phyloP scores from a whole-genome alignment of 1,140 invertebrate species.

The Polypedilum vanderplanki region DNA sequence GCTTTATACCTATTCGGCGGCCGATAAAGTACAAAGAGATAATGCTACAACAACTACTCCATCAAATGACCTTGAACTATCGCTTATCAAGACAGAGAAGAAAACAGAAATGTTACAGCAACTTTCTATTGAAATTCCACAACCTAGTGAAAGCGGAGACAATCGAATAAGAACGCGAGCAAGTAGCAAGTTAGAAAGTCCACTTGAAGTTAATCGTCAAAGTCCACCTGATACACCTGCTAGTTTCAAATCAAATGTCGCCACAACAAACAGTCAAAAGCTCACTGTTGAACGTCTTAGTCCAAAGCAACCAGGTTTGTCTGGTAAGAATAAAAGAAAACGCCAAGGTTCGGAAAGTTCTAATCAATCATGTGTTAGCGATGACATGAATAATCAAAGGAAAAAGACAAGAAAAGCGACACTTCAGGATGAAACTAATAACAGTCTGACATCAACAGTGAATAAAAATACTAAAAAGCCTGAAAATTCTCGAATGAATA shows the following conservation, averaged over 20 bases:
- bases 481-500: constrained; percentile 2
- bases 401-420: constrained; percentile 31
- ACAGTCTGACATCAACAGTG: neutral
- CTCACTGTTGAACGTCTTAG: constrained; percentile 26
- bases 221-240: constrained; percentile 45
- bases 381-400: constrained; percentile 42
- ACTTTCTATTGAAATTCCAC: constrained; percentile 41
- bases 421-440: neutral
- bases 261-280: constrained; percentile 34
- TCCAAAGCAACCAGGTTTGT: constrained; percentile 23
- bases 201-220: constrained; percentile 52
- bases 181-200: constrained; percentile 62
- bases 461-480: neutral
- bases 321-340: constrained; percentile 53
- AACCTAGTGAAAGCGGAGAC: constrained; percentile 35
- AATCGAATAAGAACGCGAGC: constrained; percentile 57
- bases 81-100: neutral
- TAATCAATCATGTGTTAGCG: constrained; percentile 52
- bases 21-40: constrained; percentile 47
- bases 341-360: constrained; percentile 70
- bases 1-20: constrained; percentile 69
- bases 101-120: constrained; percentile 33
- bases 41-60: constrained; percentile 33
- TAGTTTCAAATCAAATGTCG: neutral
- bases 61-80: neutral